Evolutionary conservation across 1,140 invertebrate genomes (phyloP), one percentile per base, ranked within the genome.

Genomic region (Stegodyphus mimosarum): DNA sequence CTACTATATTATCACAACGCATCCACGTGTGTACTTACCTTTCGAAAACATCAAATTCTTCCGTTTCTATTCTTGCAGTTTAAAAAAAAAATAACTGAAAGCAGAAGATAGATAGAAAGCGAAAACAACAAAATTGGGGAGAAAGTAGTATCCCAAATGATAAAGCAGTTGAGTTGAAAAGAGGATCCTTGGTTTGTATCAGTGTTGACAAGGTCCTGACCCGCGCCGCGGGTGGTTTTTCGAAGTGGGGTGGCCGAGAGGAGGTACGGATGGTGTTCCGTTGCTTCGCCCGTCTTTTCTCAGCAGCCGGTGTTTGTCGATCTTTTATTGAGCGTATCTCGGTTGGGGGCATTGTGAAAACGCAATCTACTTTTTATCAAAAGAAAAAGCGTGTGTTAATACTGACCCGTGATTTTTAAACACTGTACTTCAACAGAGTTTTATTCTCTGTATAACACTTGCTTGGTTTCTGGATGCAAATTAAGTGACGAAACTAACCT

Each of bases 121-220:
- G 33, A 33, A 33, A 33, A 33, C 33, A 33, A 33, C 33, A 33
- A 33, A 33, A 33, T 15, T 71, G 50, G 10, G 6, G 13, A 48
- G 49, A 53, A 51, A 49, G 55, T 17, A 74, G 72, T 74, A 53
- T 50, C 72, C 52, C 51, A 55, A 74, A 74, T 74, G 13, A 69
- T 72, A 15, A 74, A 60, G 18, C 50, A 15, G 52, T 53, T 11
- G 7, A 18, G 51, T 15, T 7, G 17, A 60, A 60, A 74, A 60
- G 52, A 52, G 51, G 6, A 71, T 71, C 48, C 52, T 53, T 74
- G 72, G 7, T 52, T 74, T 74, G 72, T 74, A 74, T 74, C 72
- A 74, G 72, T 60, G 72, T 33, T 74, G 72, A 74, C 72, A 60
- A 51, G 72, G 72, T 74, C 72, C 10, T 10, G 52, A 74, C 72